A percentile compares a stretch with the other conserved stretches of the same genome.
phyloP scores from a whole-genome alignment of 1,140 invertebrate genomes.

The Xylocopa sonorina region DNA sequence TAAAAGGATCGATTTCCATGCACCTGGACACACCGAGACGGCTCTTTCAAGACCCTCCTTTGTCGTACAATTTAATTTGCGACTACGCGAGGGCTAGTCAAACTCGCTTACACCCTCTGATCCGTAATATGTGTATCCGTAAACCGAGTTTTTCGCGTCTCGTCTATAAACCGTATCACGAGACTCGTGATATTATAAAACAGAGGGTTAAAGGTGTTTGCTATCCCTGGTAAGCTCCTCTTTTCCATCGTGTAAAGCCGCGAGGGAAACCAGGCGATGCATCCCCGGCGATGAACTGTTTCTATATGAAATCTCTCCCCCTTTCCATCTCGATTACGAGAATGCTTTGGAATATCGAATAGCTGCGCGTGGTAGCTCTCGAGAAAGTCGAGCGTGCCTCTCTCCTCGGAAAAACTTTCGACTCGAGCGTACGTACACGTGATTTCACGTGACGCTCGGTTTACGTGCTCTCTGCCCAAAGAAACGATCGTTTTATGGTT shows the following conservation, averaged over 20 bases:
- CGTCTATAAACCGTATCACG: too few relatives aligned
- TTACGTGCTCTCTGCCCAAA: not conserved
- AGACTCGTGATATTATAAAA: too few relatives aligned
- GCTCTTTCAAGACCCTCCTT: too few relatives aligned
- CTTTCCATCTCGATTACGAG: not conserved
- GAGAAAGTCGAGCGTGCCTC: constrained; percentile 22
- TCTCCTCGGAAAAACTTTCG: not conserved
- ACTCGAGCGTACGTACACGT: not conserved
- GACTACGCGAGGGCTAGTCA: too few relatives aligned
- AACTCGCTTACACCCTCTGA: too few relatives aligned
- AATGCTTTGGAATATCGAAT: constrained; percentile 30
- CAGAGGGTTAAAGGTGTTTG: constrained; percentile 13
- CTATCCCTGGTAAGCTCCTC: not conserved
- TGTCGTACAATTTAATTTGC: too few relatives aligned
- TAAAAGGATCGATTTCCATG: too few relatives aligned
- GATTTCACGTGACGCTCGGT: not conserved
- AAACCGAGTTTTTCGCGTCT: too few relatives aligned
- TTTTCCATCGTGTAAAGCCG: constrained; percentile 2
- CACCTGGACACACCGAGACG: too few relatives aligned
- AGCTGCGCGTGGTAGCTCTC: not conserved
- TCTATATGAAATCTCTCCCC: constrained; percentile 3
- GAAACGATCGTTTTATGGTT: not conserved
- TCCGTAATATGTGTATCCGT: too few relatives aligned
- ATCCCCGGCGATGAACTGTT: constrained; percentile 24
- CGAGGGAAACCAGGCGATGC: constrained; percentile 1